phyloP scores from a whole-genome alignment of 2,888 invertebrate genomes.

The Cryptocephalus primarius region DNA sequence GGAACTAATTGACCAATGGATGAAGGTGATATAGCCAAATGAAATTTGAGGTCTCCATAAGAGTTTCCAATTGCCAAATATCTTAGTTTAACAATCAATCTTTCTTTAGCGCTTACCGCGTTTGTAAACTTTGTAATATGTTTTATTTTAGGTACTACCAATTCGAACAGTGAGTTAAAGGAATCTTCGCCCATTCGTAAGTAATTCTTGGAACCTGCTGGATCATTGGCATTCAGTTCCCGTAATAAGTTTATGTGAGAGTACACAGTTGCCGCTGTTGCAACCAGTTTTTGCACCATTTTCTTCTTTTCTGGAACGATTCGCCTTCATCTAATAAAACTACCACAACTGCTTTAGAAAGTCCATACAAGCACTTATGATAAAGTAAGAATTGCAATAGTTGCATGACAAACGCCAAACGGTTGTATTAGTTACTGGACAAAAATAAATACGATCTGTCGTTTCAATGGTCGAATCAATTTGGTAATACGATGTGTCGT shows the following conservation, averaged over 20 bases:
- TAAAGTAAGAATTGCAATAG: no score
- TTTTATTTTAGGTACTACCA: constrained; percentile 5
- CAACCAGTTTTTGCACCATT: constrained; percentile 8
- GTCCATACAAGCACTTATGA: no score
- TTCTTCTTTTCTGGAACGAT: constrained; percentile 2
- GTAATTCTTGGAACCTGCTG: constrained; percentile 6
- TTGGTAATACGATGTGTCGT: no score
- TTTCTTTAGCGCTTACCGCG: constrained; percentile 1
- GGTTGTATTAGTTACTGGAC: no score
- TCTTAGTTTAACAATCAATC: background rate
- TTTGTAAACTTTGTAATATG: constrained; percentile 5
- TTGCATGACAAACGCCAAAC: no score
- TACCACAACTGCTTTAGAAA: constrained; percentile 1
- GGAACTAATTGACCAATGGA: no score
- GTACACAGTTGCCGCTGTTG: constrained; percentile 1
- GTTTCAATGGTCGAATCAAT: no score
- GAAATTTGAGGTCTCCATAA: background rate
- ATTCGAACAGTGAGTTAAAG: constrained; percentile 6
- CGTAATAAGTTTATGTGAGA: constrained; percentile 3
- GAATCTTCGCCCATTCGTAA: constrained; percentile 5
- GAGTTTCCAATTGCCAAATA: background rate
- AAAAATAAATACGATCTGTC: no score
- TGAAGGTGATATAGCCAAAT: background rate
- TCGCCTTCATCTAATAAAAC: constrained; percentile 1
- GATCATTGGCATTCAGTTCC: constrained; percentile 7